These are phyloP conservation scores for Megalops atlanticus DNA, from an alignment of 2,113 vertebrate species.

Conservation along the genomic window DNA sequence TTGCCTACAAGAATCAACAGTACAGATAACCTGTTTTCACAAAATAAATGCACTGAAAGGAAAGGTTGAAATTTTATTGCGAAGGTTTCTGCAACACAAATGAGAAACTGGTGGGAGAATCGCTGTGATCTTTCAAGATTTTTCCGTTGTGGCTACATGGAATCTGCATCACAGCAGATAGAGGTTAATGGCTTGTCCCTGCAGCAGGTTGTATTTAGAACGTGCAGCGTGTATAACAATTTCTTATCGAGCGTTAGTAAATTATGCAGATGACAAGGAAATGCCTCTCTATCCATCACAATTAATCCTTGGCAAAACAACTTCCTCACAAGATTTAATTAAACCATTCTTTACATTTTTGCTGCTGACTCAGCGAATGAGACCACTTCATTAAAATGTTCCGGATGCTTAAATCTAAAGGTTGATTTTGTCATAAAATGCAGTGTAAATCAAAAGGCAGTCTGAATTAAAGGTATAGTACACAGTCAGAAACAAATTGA, in stretches of 20 bases:
- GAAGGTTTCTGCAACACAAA: no score
- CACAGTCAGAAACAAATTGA: background rate
- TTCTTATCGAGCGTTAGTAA: background rate
- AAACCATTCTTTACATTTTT: background rate
- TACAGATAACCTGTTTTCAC: no score
- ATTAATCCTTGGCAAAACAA: background rate
- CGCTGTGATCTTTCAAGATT: no score
- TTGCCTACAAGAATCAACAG: background rate
- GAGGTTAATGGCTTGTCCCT: background rate
- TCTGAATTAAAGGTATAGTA: background rate
- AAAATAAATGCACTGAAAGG: no score
- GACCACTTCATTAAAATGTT: slow-evolving; percentile 1
- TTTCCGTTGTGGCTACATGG: background rate
- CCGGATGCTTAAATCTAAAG: background rate
- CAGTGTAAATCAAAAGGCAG: background rate
- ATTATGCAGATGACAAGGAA: background rate
- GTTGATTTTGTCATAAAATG: slow-evolving; percentile 1
- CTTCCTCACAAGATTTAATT: slow-evolving; percentile 4
- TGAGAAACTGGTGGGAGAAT: no score
- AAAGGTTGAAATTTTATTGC: no score
- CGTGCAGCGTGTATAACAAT: background rate
- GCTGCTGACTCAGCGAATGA: background rate
- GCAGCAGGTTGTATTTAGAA: background rate
- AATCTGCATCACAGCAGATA: background rate
- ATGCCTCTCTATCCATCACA: background rate